Conservation (phyloP, 35 echinoderm and acorn worm genomes). For the Anneissia japonica region DNA sequence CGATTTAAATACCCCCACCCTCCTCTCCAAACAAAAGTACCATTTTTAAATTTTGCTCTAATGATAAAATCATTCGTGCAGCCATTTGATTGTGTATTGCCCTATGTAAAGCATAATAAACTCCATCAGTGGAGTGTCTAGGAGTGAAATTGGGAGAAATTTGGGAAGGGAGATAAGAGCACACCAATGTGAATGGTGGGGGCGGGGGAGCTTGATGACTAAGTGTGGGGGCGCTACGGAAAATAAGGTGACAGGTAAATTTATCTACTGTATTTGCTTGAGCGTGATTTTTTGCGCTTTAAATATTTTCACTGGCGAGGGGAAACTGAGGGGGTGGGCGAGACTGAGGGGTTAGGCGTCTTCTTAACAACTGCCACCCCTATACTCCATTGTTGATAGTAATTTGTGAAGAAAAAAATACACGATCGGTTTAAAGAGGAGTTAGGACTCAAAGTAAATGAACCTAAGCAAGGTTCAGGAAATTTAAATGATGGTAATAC, state of each 20-base stretch:
- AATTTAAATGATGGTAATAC: slow-evolving; percentile 58
- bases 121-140: slow-evolving; percentile 21
- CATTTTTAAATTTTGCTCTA: no score
- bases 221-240: slow-evolving; percentile 12
- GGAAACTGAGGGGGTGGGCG: slow-evolving; percentile 5
- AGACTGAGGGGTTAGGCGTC: slow-evolving; percentile 2
- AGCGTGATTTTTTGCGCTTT: slow-evolving; percentile 13
- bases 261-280: slow-evolving; percentile 40
- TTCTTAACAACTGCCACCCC: no score
- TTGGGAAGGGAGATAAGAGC: no score
- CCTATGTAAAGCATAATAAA: no score
- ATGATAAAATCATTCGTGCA: no score
- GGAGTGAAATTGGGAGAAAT: background rate
- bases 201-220: no score
- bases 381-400: no score
- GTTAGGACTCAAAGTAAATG: slow-evolving; percentile 50
- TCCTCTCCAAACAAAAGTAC: no score
- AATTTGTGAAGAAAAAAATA: slow-evolving; percentile 38
- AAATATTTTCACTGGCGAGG: slow-evolving; percentile 21
- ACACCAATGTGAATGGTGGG: no score
- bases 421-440: slow-evolving; percentile 47
- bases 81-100: no score
- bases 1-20: no score
- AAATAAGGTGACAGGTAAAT: slow-evolving; percentile 13
- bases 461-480: slow-evolving; percentile 43